Base-by-base conservation (phyloP, 1,140 invertebrate species). In the Thaumetopoea pityocampa region DNA sequence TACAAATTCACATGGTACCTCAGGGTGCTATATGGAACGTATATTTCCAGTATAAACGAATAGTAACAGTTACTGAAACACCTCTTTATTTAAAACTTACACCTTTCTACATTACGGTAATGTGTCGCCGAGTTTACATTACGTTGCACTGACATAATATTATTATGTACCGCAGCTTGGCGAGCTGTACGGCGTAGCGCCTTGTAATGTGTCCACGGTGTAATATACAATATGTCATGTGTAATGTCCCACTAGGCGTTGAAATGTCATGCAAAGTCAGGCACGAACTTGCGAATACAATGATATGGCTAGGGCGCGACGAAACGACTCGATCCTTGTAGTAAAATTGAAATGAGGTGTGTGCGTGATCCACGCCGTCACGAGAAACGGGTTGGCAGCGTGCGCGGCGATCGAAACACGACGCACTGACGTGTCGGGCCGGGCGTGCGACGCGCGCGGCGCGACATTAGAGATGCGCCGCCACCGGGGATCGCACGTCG, bases 281-380 rank as follows among this genome's bases (percentile, higher is more conserved):
- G n/a, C n/a, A n/a, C n/a, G n/a, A n/a, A n/a, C n/a, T 44, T 9
- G 47, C 46, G 42, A 37, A 41, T 46, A 58, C 54, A 53, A 53
- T 50, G 38, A 46, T 40, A 53, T 11, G 37, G 28, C 11, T 34
- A 33, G 32, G 9, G 8, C 24, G 16, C 37, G 41, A 42, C 36
- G 38, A 51, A 48, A 42, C 38, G 33, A 9, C 42, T 49, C 27
- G 18, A 51, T 49, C 38, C 32, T 43, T 51, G 49, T 46, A 58
- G 29, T 53, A 52, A 58, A 52, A 58, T 58, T 49, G 41, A 59
- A 50, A 53, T 59, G 40, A 50, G 35, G 48, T 43, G 33, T 38
- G 48, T 58, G 54, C 54, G 55, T 59, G 55, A 59, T 47, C 27
- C 46, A 47, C 33, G 37, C 30, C 26, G 50, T 53, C 50, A 59